These are phyloP conservation scores for Parauchenoglanis ngamensis DNA, from an alignment of 2,797 vertebrate genomes.

Conservation along the genomic window DNA sequence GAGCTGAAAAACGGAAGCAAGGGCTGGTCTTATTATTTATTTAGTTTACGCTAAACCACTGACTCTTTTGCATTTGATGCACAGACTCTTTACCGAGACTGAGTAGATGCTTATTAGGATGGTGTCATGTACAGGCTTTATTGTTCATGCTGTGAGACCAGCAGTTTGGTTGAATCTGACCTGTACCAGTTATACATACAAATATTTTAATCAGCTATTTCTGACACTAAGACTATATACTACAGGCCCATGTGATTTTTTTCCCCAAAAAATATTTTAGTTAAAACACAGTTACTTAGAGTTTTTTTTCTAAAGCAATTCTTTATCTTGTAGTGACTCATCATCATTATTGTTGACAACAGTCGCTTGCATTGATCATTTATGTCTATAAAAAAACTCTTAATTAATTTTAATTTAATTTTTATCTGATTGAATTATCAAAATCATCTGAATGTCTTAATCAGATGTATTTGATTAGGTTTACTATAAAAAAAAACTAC, in stretches of 20 bases:
- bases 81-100: slow-evolving; percentile 47
- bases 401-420: background rate
- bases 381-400: background rate
- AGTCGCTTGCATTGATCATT: background rate
- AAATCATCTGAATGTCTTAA: background rate
- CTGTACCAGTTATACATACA: background rate
- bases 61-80: slow-evolving; percentile 52
- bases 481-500: background rate
- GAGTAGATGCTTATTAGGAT: slow-evolving; percentile 25
- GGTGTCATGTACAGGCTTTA: slow-evolving; percentile 5
- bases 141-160: slow-evolving; percentile 1
- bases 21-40: slow-evolving; percentile 78
- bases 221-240: background rate
- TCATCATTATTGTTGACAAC: background rate
- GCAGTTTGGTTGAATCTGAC: background rate
- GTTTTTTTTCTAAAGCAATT: background rate
- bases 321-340: background rate
- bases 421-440: background rate
- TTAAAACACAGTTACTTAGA: background rate
- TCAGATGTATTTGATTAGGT: background rate
- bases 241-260: background rate
- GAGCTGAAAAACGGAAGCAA: slow-evolving; percentile 63
- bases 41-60: slow-evolving; percentile 73
- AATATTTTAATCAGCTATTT: background rate
- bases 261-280: background rate